These are phyloP conservation scores for Calvadosia cruxmelitensis DNA, from an alignment of 30 jellyfish, hydroid and myxozoan species.

Conservation along the genomic window DNA sequence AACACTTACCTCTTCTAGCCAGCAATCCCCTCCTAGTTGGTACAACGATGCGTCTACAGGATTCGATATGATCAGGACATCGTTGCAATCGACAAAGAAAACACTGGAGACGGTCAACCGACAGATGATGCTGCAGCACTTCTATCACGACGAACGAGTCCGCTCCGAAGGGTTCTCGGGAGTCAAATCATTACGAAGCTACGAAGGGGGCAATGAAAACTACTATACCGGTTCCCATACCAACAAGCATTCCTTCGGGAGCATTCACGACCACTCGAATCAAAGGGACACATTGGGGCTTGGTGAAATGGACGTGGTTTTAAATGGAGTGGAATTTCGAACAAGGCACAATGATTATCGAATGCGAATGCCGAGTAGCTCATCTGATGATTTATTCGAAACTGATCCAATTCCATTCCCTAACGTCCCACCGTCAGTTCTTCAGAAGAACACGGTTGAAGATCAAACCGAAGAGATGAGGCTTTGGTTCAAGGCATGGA, in stretches of 20 bases:
- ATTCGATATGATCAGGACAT: too few relatives aligned
- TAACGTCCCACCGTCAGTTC: constrained; percentile 67
- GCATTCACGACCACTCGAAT: constrained; percentile 60
- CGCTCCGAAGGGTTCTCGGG: background rate
- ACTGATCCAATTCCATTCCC: constrained; percentile 61
- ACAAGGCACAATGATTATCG: constrained; percentile 68
- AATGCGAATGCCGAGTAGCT: constrained; percentile 21
- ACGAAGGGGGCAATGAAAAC: constrained; percentile 4
- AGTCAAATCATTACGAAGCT: background rate
- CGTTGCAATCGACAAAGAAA: too few relatives aligned
- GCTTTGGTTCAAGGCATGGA: constrained; percentile 89
- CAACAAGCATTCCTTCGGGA: constrained; percentile 20
- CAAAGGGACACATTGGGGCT: constrained; percentile 31
- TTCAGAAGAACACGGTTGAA: background rate
- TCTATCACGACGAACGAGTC: background rate
- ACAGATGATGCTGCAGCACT: background rate
- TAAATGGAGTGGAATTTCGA: constrained; percentile 70
- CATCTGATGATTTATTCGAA: background rate
- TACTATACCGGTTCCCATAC: constrained; percentile 36
- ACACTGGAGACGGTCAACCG: background rate
- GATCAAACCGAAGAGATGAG: constrained; percentile 72
- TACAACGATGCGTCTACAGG: too few relatives aligned
- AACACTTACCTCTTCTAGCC: too few relatives aligned
- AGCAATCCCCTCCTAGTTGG: too few relatives aligned
- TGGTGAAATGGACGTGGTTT: constrained; percentile 52